Percentiles rank a stretch among this genome's conserved stretches.
These are phyloP conservation scores for Drosophila percnosoma DNA, from an alignment of 2,888 invertebrate genomes.

Conservation along the genomic window DNA sequence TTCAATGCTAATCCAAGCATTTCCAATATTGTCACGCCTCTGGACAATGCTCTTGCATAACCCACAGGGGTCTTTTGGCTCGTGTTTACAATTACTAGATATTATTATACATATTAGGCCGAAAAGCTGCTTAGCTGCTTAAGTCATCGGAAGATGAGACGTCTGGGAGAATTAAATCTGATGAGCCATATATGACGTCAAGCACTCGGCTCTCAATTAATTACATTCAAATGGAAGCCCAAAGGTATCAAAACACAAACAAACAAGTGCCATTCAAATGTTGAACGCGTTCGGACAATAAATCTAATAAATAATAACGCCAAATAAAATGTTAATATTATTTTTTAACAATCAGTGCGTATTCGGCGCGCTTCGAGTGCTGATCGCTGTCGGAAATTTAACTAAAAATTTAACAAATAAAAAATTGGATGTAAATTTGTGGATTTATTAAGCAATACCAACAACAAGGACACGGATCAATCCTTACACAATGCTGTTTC, in stretches of 20 bases:
- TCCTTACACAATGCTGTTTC: conserved; percentile 56
- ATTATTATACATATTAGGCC: not conserved
- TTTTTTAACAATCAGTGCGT: conserved; percentile 50
- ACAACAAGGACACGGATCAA: not conserved
- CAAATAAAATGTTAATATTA: conserved; percentile 45
- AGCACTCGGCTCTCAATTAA: conserved; percentile 12
- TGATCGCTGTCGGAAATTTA: conserved; percentile 44
- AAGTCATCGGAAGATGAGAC: not conserved
- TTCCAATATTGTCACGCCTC: conserved; percentile 59
- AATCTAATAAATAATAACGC: conserved; percentile 49
- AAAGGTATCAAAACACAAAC: conserved; percentile 6
- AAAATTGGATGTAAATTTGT: conserved; percentile 12
- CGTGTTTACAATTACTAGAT: conserved; percentile 25
- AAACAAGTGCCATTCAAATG: conserved; percentile 49
- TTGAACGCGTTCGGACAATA: conserved; percentile 48
- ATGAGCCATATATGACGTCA: not conserved
- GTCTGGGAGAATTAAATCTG: not conserved
- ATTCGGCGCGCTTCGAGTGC: conserved; percentile 45
- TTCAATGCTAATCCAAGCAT: conserved; percentile 61
- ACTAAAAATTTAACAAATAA: conserved; percentile 7
- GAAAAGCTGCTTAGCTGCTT: not conserved
- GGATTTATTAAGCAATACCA: not conserved
- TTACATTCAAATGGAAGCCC: conserved; percentile 15
- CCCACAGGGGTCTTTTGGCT: conserved; percentile 24
- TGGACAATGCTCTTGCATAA: conserved; percentile 38